Conservation (phyloP, 1,140 invertebrate species). For the Zaprionus tsacasi region DNA sequence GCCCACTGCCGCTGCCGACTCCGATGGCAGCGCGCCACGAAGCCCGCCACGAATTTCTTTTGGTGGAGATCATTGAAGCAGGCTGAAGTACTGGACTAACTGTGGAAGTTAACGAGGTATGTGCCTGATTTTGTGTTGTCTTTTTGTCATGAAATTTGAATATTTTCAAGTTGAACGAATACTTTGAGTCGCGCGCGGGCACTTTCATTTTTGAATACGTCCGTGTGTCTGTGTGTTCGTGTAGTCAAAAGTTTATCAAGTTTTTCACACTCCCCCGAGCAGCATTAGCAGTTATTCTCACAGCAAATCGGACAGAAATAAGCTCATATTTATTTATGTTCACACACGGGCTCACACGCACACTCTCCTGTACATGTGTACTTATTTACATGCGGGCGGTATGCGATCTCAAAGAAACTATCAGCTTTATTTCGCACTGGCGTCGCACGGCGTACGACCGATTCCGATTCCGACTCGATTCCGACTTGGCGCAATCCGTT, state of each 20-base stretch:
- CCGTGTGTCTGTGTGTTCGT: background rate
- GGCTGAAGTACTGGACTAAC: conserved; percentile 47
- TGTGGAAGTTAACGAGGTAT: conserved; percentile 76
- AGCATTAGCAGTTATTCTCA: conserved; percentile 33
- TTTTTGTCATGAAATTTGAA: conserved; percentile 83
- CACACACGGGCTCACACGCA: background rate
- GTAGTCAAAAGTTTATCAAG: conserved; percentile 19
- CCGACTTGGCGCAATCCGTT: conserved; percentile 48
- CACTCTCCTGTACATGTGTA: background rate
- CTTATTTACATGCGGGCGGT: conserved; percentile 42
- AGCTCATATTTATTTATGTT: conserved; percentile 29
- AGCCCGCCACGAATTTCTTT: conserved; percentile 76
- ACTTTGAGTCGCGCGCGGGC: conserved; percentile 71
- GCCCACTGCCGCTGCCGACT: conserved; percentile 22
- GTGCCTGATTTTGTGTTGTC: conserved; percentile 58
- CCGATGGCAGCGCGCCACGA: conserved; percentile 68
- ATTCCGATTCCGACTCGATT: conserved; percentile 28
- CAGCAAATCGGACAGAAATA: background rate
- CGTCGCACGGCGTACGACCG: conserved; percentile 47
- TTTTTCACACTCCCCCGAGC: conserved; percentile 21
- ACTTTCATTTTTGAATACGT: conserved; percentile 74
- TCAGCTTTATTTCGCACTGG: conserved; percentile 37
- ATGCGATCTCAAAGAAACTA: conserved; percentile 33
- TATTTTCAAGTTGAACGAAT: conserved; percentile 83
- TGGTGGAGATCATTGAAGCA: conserved; percentile 77